Percentiles rank a stretch among this genome's conserved stretches.
Evolutionary conservation across 2,888 invertebrate species (phyloP).

Genomic region (Cosmopolites sordidus): DNA sequence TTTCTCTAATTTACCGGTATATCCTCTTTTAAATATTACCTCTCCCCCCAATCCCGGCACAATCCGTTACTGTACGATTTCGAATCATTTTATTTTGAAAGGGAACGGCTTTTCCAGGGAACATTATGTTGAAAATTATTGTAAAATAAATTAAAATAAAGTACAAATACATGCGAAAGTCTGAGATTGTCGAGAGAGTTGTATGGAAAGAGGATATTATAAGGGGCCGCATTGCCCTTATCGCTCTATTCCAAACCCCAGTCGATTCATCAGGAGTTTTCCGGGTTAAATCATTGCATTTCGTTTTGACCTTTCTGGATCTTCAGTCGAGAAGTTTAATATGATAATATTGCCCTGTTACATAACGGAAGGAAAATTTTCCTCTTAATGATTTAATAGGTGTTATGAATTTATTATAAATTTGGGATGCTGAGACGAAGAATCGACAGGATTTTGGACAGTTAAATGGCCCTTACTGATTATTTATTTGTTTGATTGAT

Average conservation of each 20-base stretch:
- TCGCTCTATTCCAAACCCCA: slow-evolving; percentile 8
- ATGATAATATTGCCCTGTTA: too few relatives aligned
- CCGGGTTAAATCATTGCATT: slow-evolving; percentile 7
- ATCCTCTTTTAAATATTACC: too few relatives aligned
- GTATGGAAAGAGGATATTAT: neutral
- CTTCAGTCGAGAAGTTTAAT: neutral
- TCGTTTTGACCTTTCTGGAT: neutral
- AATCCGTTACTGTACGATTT: neutral
- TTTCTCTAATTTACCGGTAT: too few relatives aligned
- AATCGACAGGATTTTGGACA: too few relatives aligned
- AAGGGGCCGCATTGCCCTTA: slow-evolving; percentile 4
- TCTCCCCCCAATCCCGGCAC: too few relatives aligned
- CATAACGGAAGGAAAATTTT: too few relatives aligned
- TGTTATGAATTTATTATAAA: too few relatives aligned
- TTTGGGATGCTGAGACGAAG: too few relatives aligned
- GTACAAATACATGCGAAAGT: slow-evolving; percentile 9
- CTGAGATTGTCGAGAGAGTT: neutral
- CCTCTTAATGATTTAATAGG: too few relatives aligned
- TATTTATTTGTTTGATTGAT: too few relatives aligned
- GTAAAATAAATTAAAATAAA: slow-evolving; percentile 18
- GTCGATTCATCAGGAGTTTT: slow-evolving; percentile 11
- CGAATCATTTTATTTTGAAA: slow-evolving; percentile 7
- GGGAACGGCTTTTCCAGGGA: slow-evolving; percentile 3
- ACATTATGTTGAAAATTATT: slow-evolving; percentile 13
- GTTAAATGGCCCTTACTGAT: too few relatives aligned